A percentile compares a stretch with the other conserved stretches of the same genome.
Evolutionary conservation across 2,888 invertebrate species (phyloP).

Genomic region (Liposcelis brunnea): DNA sequence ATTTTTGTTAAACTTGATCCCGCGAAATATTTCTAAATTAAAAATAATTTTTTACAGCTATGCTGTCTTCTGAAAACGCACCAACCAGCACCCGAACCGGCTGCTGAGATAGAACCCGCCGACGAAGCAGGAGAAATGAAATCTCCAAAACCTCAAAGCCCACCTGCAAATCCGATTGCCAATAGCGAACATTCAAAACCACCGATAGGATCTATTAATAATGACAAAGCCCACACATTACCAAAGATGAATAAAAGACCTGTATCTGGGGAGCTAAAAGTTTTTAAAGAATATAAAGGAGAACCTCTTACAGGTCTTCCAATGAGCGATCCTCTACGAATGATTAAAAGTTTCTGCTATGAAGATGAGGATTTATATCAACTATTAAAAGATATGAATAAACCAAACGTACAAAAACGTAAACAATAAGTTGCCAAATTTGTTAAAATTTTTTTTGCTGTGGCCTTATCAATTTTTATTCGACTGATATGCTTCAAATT

Average conservation of each 20-base stretch:
- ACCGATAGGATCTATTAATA: not conserved
- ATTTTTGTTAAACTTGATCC: too few relatives aligned
- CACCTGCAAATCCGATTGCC: not conserved
- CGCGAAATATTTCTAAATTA: not conserved
- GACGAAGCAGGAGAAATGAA: conserved; percentile 33
- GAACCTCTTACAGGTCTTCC: conserved; percentile 9
- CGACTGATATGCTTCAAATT: too few relatives aligned
- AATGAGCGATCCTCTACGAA: conserved; percentile 8
- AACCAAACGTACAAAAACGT: too few relatives aligned
- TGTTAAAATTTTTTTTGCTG: not conserved
- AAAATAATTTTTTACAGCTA: conserved; percentile 14
- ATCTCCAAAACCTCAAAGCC: conserved; percentile 21
- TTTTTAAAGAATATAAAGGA: conserved; percentile 3
- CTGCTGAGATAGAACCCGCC: conserved; percentile 34
- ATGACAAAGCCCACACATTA: not conserved
- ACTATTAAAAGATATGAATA: not conserved
- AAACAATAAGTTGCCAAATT: conserved; percentile 1
- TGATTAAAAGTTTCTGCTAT: conserved; percentile 2
- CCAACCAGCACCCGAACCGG: conserved; percentile 30
- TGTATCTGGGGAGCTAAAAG: conserved; percentile 4
- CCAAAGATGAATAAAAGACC: conserved; percentile 5
- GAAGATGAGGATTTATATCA: conserved; percentile 1
- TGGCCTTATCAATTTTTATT: too few relatives aligned
- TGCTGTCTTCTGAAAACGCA: conserved; percentile 20
- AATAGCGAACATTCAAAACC: too few relatives aligned